Base-by-base conservation (phyloP, 2,888 invertebrate genomes). In the Ophion obscuratus region DNA sequence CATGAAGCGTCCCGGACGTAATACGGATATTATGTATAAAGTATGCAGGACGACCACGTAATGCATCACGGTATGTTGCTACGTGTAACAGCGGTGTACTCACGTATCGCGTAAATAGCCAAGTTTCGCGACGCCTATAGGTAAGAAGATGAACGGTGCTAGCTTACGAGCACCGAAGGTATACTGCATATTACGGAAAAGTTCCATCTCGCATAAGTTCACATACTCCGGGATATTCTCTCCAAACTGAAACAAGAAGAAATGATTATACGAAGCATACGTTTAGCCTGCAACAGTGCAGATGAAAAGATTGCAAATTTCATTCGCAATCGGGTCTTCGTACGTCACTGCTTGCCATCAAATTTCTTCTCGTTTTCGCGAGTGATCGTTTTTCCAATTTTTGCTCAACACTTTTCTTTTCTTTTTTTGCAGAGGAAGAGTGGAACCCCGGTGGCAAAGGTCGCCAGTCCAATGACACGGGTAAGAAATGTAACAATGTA, bases 371-470 rank as follows among this genome's bases (percentile, higher is more conserved):
- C 20, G 14, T 66, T 64, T 27, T 66, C 9, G 17, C 14, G 24
- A 66, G 20, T 11, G 4, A 14, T 17, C 20, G 20, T 47, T 70
- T 53, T 31, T n/a, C 6, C 17, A 27, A 5, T 31, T 47, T 83
- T 64, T 70, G 73, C 67, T 76, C 47, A 44, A 24, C 27, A 40
- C 44, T 6, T 64, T 2, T 64, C 59, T 83, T 81, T 86, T 83
- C 88, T 88, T 88, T 88, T 90, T 89, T 93, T 93, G 84, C 95
- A 96, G 96, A 96, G 90, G 96, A 96, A 93, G 96, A 96, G 94
- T 96, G 96, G 96, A 95, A 95, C 93, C 94, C 95, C 80, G 95
- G 95, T 94, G 95, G 95, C 90, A 96, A 96, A 90, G 93, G 93
- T 87, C 93, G 94, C 44, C 93, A 92, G 87, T 92, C 93, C 83